Percentiles rank a stretch among this genome's conserved stretches.
Evolutionary conservation across 2,113 vertebrate species (phyloP).

Genomic region (Clinocottus analis): DNA sequence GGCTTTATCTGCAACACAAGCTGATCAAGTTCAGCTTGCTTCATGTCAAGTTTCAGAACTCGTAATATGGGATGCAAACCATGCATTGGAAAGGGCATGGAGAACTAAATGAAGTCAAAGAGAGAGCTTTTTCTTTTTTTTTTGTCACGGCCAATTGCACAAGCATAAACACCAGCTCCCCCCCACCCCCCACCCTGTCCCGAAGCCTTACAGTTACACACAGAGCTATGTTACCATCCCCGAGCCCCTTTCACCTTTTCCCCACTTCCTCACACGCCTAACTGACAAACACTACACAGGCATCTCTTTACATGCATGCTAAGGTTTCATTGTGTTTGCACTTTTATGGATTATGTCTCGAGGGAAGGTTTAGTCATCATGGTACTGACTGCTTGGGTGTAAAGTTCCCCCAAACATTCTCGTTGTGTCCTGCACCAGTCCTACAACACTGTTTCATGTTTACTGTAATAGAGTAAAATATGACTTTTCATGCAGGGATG

Average conservation of each 20-base stretch:
- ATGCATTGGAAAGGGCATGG: not conserved
- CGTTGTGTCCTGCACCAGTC: not conserved
- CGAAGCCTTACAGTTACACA: slow-evolving; percentile 4
- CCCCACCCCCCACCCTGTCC: too few species aligned
- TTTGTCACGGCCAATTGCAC: slow-evolving; percentile 9
- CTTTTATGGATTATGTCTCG: not conserved
- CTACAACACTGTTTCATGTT: not conserved
- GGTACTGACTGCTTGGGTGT: not conserved
- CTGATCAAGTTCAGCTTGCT: slow-evolving; percentile 7
- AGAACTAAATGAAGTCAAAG: not conserved
- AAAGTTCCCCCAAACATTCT: not conserved
- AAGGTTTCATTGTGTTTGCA: slow-evolving; percentile 3
- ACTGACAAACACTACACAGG: slow-evolving; percentile 4
- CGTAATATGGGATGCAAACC: not conserved
- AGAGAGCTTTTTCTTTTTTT: not conserved
- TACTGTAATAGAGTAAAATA: not conserved
- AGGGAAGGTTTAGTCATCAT: not conserved
- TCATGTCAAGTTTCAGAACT: slow-evolving; percentile 9
- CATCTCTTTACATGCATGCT: not conserved
- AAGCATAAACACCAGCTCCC: slow-evolving; percentile 36
- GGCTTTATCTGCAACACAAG: slow-evolving; percentile 14
- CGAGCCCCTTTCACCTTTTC: slow-evolving; percentile 62
- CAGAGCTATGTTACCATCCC: slow-evolving; percentile 27
- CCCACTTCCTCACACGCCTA: slow-evolving; percentile 29
- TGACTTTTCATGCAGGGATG: not conserved